Evolutionary conservation across 1,140 invertebrate species (phyloP), one percentile per base, ranked within the genome.

Genomic region (Drosophila auraria): DNA sequence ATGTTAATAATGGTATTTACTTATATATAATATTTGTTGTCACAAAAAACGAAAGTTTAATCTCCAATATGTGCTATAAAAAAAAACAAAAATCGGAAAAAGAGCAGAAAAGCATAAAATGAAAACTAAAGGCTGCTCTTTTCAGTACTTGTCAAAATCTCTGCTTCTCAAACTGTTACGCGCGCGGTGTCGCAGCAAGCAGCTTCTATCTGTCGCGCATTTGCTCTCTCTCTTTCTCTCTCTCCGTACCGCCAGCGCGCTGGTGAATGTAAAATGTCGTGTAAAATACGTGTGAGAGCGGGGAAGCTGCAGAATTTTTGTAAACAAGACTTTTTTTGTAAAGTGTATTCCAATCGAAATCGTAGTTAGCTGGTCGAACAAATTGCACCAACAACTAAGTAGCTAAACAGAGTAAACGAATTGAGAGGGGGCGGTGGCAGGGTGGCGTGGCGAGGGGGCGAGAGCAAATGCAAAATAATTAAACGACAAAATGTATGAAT

Each of bases 1-100:
- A 82, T 73, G 71, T 87, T 84, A 82, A 59, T 75, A 75, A 79
- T 87, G 64, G 74, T 86, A 87, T 87, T 84, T 66, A 80, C 80
- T 66, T 76, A 76, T 57, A 57, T 57, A 57, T 60, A 66, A 80
- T 83, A 68, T 78, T 76, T 86, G 82, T 82, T 86, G 80, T 78
- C 84, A 76, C 83, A 59, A 63, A 54, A 58, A 75, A 54, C 57
- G 47, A 78, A 63, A 78, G 75, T 63, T 49, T 60, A 71, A 79
- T 87, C 83, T 86, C 83, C 83, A 86, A 57, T 79, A 87, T 87
- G 83, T 87, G 83, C 83, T 87, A 77, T 79, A 78, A 62, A 77
- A 44, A 44, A 25, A 76, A 58, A 45, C 44, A 44, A 33, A 61
- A 49, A 71, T 6, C 27, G 27, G 42, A 61, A 59, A 23, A 27